Percentiles rank a stretch among this genome's conserved stretches.
These are phyloP conservation scores for Clamator glandarius DNA, from an alignment of 2,797 vertebrate species.

Conservation along the genomic window DNA sequence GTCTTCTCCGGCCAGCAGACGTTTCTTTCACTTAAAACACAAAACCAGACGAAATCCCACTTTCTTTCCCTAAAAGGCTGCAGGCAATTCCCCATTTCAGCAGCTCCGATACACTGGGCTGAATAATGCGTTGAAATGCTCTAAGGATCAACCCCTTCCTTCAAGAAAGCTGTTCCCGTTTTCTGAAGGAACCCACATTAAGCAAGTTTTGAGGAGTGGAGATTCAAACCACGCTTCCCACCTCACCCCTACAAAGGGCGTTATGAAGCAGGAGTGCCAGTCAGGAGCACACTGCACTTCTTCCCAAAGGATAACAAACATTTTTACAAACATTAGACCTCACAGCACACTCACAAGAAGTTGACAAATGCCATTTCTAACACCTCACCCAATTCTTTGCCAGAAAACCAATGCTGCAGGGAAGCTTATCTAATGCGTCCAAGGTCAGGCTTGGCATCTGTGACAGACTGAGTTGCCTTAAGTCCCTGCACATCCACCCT, in stretches of 20 bases:
- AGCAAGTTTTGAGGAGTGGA: background rate
- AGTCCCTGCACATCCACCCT: background rate
- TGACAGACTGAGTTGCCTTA: background rate
- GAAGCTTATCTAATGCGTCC: background rate
- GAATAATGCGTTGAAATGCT: background rate
- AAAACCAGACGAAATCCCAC: background rate
- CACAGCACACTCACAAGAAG: background rate
- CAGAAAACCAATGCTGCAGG: background rate
- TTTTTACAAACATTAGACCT: background rate
- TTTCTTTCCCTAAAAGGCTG: background rate
- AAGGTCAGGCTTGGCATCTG: conserved; percentile 10
- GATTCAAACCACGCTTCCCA: background rate
- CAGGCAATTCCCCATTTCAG: background rate
- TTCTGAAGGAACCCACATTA: background rate
- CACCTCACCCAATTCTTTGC: background rate
- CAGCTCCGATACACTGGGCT: background rate
- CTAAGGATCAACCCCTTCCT: background rate
- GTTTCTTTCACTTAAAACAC: background rate
- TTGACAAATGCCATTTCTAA: background rate
- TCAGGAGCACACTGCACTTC: background rate
- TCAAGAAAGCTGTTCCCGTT: background rate
- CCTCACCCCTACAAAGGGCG: background rate
- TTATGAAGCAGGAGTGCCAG: background rate
- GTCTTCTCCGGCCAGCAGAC: background rate
- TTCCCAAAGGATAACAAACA: background rate